Base-by-base conservation (phyloP, 1,140 invertebrate genomes). In the Drosophila biarmipes region DNA sequence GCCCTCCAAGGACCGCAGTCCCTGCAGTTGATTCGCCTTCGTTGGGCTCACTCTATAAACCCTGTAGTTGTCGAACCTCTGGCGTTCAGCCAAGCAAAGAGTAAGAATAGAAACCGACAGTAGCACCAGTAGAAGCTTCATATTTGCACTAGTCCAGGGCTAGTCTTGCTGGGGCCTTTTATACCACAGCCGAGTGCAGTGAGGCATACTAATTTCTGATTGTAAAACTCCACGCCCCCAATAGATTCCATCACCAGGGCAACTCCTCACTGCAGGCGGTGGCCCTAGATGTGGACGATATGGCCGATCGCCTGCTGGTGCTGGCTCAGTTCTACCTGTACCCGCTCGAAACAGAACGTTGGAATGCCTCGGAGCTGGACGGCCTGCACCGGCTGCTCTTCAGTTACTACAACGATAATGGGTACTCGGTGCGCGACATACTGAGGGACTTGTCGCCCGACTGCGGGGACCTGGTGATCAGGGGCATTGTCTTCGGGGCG, bases 11-110 rank as follows among this genome's bases (percentile, higher is more conserved):
- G 55, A 7, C 17, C 49, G 58, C 8, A 85, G 14, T 7, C 21
- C 92, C 81, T 80, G 51, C 8, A 93, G 19, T 24, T 93, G 92
- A 12, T 84, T 46, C 1, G 64, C 15, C 0, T 67, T 91, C 6
- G 46, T 61, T 4, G 93, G 92, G 4, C 56, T 53, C 3, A 94
- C 68, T 46, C 92, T 71, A 38, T 92, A 93, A 2, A 94, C 93
- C 48, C 92, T 92, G 73, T 93, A 92, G 45, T 93, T 34, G 24
- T 63, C 27, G 15, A 78, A 78, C 14, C 56, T 69, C 21, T 11
- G 34, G 12, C 73, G 62, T 31, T 49, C 62, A 35, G 54, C 27
- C 37, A 54, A 42, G 35, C 73, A 59, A 19, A 17, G 14, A 35
- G 24, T 38, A 11, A 59, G 38, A 19, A 75, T 10, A 29, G 17